Base-by-base conservation (phyloP, 2,797 vertebrate species). In the Psittacula echo region DNA sequence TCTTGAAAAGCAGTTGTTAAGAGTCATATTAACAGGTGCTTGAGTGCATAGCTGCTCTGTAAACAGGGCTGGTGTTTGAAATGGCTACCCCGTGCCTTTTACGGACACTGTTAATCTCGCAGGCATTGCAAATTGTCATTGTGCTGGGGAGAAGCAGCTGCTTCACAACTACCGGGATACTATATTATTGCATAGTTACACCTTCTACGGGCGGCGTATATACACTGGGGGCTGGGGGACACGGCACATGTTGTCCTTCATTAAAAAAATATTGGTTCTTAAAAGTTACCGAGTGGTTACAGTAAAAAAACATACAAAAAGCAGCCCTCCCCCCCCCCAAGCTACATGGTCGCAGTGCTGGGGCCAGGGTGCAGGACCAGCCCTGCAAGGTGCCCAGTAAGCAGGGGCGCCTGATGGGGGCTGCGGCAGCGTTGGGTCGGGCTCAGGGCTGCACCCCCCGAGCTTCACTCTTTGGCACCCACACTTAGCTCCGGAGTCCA, bases 11-110 rank as follows among this genome's bases (percentile, higher is more conserved):
- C 80, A 97, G 97, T 98, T 98, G 98, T 98, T 98, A 97, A 97
- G 98, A 95, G 97, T 97, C 97, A 97, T 92, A 91, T 96, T 98
- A 98, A 98, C 98, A 98, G 98, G 98, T 98, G 98, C 97, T 97
- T 94, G 96, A 96, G 97, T 95, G 97, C 97, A 97, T 96, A 97
- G 96, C 97, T 97, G 95, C 95, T 97, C 97, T 97, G 97, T 98
- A 98, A 98, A 98, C 97, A 98, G 97, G 94, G 96, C 95, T 94
- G 96, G 96, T 94, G 95, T 95, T 97, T 98, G 96, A 97, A 97
- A 97, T 94, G 93, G 95, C 96, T 95, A 97, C 95, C 94, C 91
- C 78, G 56, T 83, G 96, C 96, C 97, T 98, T 97, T 97, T 94
- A 96, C 90, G 95, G 96, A 95, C 97, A 97, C 96, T 96, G 97